These are phyloP conservation scores for Nibea coibor DNA, from an alignment of 2,113 vertebrate species.

Conservation along the genomic window DNA sequence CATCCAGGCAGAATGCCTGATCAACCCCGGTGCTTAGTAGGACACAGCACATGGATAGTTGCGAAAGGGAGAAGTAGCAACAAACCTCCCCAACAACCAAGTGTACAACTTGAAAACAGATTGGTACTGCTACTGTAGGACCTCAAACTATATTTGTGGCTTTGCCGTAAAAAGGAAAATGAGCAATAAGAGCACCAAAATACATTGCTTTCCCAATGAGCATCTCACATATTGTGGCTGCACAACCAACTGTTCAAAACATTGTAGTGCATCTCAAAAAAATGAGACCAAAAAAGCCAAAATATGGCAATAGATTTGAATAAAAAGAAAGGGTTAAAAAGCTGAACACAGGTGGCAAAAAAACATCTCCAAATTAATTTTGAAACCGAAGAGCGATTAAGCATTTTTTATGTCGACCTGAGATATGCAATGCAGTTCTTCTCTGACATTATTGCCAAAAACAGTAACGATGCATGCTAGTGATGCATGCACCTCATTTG, in stretches of 20 bases:
- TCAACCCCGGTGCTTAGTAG: background rate
- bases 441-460: background rate
- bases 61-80: background rate
- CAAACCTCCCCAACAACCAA: background rate
- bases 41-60: conserved; percentile 1
- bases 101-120: background rate
- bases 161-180: background rate
- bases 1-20: background rate
- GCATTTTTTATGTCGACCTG: background rate
- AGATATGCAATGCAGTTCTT: background rate
- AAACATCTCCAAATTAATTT: no score
- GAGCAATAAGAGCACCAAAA: background rate
- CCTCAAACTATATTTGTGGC: background rate
- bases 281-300: background rate
- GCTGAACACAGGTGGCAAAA: no score
- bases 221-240: background rate
- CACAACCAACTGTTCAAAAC: background rate
- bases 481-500: background rate
- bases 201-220: background rate
- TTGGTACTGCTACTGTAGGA: background rate
- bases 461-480: no score
- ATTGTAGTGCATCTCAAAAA: background rate
- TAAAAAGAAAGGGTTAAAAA: no score
- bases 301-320: no score
- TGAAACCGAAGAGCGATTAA: background rate